Base-by-base conservation (phyloP, 2,888 invertebrate species). In the Proisotoma minuta region DNA sequence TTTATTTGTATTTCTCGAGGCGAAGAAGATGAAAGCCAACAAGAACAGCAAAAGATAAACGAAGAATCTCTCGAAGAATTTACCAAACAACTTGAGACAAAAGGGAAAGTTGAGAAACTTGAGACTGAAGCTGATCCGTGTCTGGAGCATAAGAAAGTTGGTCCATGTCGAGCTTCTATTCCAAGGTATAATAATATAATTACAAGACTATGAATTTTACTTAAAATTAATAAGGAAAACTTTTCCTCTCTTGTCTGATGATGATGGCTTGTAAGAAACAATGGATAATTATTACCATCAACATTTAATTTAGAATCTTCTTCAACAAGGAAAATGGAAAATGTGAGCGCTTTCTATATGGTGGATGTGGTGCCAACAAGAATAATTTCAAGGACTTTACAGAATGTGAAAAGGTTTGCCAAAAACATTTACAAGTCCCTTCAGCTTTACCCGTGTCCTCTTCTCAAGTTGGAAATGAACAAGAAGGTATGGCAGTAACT, bases 291-390 rank as follows among this genome's bases (percentile, higher is more conserved):
- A 10, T 34, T 15, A 10, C 15, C 8, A 34, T 34, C 15, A 10
- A 8, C 34, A 10, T 34, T 34, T 34, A 34, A 34, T 34, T 34
- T 34, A 65, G 65, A 50, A 62, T 51, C 48, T 62, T 52, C 59
- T 71, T 63, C 58, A 66, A 71, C 50, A 47, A 64, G 18, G 61
- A 43, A 10, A 53, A 58, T 20, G 62, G 58, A 18, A 57, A 58
- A 48, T 73, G 72, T 52, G 64, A 65, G 23, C 57, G 48, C 18
- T 70, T 71, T 47, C 23, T 65, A 3, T 75, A 71, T 50, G 73
- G 73, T 59, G 75, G 75, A 48, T 73, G 74, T 52, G 73, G 72
- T 56, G 66, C 62, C 39, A 61, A 68, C 47, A 40, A 51, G 39
- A 69, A 74, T 54, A 66, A 65, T 52, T 70, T 73, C 53, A 60